Percentiles rank a stretch among this genome's conserved stretches.
phyloP scores from a whole-genome alignment of 2,888 invertebrate species.

The Drosophila flavopinicola region DNA sequence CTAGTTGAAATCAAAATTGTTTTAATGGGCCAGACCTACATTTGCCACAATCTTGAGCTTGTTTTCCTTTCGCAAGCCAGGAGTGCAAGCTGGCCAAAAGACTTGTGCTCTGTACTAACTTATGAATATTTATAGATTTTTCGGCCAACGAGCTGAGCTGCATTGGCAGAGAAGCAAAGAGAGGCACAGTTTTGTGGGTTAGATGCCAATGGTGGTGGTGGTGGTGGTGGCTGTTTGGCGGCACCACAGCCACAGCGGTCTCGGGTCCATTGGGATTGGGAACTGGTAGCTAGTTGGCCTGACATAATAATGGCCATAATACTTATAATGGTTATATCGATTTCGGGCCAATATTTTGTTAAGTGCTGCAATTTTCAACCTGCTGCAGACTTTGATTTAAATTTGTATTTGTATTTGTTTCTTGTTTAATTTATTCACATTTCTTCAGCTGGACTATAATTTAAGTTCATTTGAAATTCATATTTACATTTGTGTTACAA shows the following conservation, averaged over 20 bases:
- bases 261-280: slow-evolving; percentile 45
- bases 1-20: slow-evolving; percentile 10
- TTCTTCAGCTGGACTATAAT: slow-evolving; percentile 52
- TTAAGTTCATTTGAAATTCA: slow-evolving; percentile 51
- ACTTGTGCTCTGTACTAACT: slow-evolving; percentile 51
- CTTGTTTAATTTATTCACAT: slow-evolving; percentile 58
- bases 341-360: slow-evolving; percentile 42
- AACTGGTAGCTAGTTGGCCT: slow-evolving; percentile 46
- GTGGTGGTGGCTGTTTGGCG: slow-evolving; percentile 4
- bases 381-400: slow-evolving; percentile 27
- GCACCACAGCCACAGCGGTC: slow-evolving; percentile 30
- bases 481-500: slow-evolving; percentile 51
- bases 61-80: slow-evolving; percentile 66
- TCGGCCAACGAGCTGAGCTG: slow-evolving; percentile 35
- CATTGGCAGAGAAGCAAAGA: slow-evolving; percentile 8
- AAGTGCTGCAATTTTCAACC: slow-evolving; percentile 62
- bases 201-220: slow-evolving; percentile 3
- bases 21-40: slow-evolving; percentile 18
- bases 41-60: slow-evolving; percentile 24
- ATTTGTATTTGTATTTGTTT: slow-evolving; percentile 9
- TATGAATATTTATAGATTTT: slow-evolving; percentile 76
- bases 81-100: slow-evolving; percentile 27
- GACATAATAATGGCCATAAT: slow-evolving; percentile 69
- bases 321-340: slow-evolving; percentile 63
- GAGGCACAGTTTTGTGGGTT: slow-evolving; percentile 61